Base-by-base conservation (phyloP, 2,888 invertebrate species). In the Holacanthella duospinosa region DNA sequence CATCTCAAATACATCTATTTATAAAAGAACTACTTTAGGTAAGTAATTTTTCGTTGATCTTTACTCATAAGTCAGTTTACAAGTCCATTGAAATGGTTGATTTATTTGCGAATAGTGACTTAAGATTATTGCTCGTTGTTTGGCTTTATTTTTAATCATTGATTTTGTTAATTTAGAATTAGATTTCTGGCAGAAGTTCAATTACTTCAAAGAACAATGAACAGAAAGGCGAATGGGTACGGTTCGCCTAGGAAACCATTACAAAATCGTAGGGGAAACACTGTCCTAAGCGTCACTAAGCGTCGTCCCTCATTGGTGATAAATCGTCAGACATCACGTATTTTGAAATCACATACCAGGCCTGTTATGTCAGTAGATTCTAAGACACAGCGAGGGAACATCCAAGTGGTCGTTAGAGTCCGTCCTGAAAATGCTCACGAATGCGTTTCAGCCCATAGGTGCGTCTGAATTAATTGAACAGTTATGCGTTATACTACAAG, bases 321-420 rank as follows among this genome's bases (percentile, higher is more conserved):
- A 6, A 16, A 12, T 16, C 36, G 36, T 36, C 36, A 36, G 6
- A 36, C 36, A 12, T 16, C 36, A 16, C 36, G 36, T 36, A 6
- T 6, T 36, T 12, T 36, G 36, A 6, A 12, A 36, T 16, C 36
- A 16, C n/a, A n/a, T n/a, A 36, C 9, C 48, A 48, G 48, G n/a
- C 4, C 19, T 16, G 12, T 4, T 48, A n/a, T 48, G 4, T 48
- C 29, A 19, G 29, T 57, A 1, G 72, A 69, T 16, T 59, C 65
- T 1, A 66, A 64, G 1, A 66, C 65, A 1, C 70, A 68, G 55
- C 43, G 66, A 43, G 66, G 66, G 57, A 86, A 84, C 73, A 86
- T 91, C 28, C 86, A 85, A 79, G 93, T 93, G 2, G 87, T 87
- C 59, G 88, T 93, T 1, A 82, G 93, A 56, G 86, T 93, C 1